These are phyloP conservation scores for Acipenser oxyrinchus DNA, from an alignment of 2,797 vertebrate species.

Conservation along the genomic window DNA sequence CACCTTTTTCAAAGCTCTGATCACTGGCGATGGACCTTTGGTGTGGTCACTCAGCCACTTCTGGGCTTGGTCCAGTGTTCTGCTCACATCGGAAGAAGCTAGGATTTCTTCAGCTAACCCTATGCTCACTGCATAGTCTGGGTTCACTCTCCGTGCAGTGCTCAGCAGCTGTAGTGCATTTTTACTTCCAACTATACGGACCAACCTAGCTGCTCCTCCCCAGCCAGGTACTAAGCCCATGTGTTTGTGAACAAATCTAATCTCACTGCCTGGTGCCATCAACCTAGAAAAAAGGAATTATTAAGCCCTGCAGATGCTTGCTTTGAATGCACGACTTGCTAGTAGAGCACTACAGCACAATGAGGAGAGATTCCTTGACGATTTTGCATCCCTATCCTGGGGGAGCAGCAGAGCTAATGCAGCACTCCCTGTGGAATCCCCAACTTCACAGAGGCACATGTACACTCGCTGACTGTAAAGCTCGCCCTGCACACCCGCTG, in stretches of 20 bases:
- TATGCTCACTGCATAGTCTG: constrained; percentile 54
- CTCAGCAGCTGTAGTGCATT: constrained; percentile 73
- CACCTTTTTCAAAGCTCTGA: no score
- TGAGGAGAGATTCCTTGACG: no score
- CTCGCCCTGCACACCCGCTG: no score
- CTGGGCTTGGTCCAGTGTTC: constrained; percentile 48
- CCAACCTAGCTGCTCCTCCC: constrained; percentile 78
- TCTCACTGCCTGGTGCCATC: constrained; percentile 75
- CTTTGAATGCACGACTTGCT: no score
- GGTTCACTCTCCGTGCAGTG: constrained; percentile 56
- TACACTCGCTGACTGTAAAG: no score
- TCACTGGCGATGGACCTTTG: constrained; percentile 46
- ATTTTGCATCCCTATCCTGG: no score
- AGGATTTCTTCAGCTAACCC: constrained; percentile 53
- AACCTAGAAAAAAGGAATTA: constrained; percentile 51
- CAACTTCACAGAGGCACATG: no score
- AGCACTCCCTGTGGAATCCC: no score
- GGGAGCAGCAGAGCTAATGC: no score
- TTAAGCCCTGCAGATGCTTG: no score
- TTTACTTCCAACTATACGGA: constrained; percentile 63
- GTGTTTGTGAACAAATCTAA: constrained; percentile 90
- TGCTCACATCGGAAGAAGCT: constrained; percentile 17
- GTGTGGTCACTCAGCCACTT: constrained; percentile 69
- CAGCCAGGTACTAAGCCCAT: constrained; percentile 93
- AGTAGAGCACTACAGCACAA: no score